These are phyloP conservation scores for Tetramorium alpestre DNA, from an alignment of 1,140 invertebrate genomes.

Conservation along the genomic window DNA sequence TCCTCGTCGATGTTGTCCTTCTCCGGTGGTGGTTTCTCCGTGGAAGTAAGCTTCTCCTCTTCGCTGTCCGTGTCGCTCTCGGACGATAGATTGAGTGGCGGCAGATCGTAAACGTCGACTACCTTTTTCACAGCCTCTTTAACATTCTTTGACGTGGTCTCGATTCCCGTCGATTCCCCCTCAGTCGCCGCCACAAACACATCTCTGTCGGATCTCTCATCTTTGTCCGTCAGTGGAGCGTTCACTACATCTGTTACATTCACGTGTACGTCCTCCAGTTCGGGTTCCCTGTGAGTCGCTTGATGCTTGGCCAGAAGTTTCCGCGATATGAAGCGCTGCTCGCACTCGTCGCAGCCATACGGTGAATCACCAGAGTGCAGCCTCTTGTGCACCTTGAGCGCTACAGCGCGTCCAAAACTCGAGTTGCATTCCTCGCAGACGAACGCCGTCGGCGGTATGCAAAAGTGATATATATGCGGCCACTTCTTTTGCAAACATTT, in stretches of 20 bases:
- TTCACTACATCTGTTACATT: neutral
- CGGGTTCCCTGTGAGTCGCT: slow-evolving; percentile 85
- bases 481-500: slow-evolving; percentile 95
- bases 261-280: neutral
- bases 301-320: slow-evolving; percentile 91
- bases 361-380: slow-evolving; percentile 90
- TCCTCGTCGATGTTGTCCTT: slow-evolving; percentile 49
- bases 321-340: slow-evolving; percentile 92
- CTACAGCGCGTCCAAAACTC: slow-evolving; percentile 91
- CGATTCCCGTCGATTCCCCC: neutral
- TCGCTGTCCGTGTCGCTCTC: slow-evolving; percentile 92
- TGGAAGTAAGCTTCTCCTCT: slow-evolving; percentile 70
- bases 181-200: neutral
- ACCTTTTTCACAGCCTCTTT: slow-evolving; percentile 83
- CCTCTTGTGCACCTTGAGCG: slow-evolving; percentile 93
- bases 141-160: slow-evolving; percentile 11
- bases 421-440: slow-evolving; percentile 92
- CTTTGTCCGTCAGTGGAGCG: neutral
- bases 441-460: slow-evolving; percentile 91
- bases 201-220: slow-evolving; percentile 22
- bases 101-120: slow-evolving; percentile 90
- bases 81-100: slow-evolving; percentile 91
- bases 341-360: slow-evolving; percentile 90
- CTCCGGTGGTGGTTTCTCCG: slow-evolving; percentile 55
- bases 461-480: slow-evolving; percentile 96